Evolutionary conservation across 1,140 invertebrate species (phyloP).

Genomic region (Himalopsyche phryganea): DNA sequence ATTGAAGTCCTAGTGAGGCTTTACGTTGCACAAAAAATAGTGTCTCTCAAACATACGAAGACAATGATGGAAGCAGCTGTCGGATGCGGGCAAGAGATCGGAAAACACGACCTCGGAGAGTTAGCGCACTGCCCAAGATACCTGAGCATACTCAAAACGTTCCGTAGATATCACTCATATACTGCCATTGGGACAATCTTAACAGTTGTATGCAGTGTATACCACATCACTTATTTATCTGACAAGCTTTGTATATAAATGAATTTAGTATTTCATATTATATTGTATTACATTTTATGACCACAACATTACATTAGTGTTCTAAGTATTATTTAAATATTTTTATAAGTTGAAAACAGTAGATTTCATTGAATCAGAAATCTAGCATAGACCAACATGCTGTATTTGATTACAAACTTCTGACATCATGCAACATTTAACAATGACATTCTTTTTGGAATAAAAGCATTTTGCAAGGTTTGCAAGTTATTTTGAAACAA

Average conservation of each 20-base stretch:
- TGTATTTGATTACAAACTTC: too few species aligned
- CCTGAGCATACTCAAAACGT: constrained; percentile 61
- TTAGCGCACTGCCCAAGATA: constrained; percentile 69
- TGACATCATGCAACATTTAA: too few species aligned
- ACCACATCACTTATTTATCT: constrained; percentile 33
- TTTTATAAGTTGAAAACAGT: too few species aligned
- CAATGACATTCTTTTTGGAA: too few species aligned
- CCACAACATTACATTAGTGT: too few species aligned
- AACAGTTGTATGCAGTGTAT: constrained; percentile 62
- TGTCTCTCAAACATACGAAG: constrained; percentile 65
- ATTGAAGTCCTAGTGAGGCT: constrained; percentile 65
- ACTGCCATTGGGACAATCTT: constrained; percentile 72
- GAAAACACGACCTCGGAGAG: constrained; percentile 60
- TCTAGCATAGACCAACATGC: too few species aligned
- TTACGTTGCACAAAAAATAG: constrained; percentile 63
- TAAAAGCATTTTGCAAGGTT: too few species aligned
- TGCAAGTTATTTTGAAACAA: too few species aligned
- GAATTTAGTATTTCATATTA: too few species aligned
- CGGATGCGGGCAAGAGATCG: constrained; percentile 69
- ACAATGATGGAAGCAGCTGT: constrained; percentile 65
- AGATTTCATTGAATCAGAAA: too few species aligned
- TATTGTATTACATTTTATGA: too few species aligned
- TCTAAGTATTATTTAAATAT: too few species aligned
- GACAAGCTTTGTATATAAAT: constrained; percentile 29
- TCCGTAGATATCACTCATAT: constrained; percentile 64